Conservation (phyloP, 1,140 invertebrate species). For the Drosophila pachea region DNA sequence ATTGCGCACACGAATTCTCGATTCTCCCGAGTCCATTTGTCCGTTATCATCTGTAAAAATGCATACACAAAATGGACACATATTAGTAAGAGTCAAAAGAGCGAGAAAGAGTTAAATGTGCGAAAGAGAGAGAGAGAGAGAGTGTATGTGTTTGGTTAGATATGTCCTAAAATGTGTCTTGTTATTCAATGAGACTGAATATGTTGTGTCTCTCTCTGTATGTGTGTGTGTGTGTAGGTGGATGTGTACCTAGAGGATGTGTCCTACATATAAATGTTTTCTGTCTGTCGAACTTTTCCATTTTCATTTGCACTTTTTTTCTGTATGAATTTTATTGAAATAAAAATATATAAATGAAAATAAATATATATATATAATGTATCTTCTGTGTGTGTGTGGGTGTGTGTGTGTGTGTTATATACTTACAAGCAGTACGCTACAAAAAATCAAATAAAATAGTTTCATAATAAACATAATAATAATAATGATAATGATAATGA, state of each 20-base stretch:
- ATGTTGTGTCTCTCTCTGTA: no score
- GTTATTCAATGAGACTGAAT: no score
- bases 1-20: constrained; percentile 73
- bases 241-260: neutral
- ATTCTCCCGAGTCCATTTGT: constrained; percentile 58
- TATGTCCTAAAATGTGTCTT: no score
- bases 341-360: constrained; percentile 24
- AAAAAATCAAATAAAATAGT: constrained; percentile 35
- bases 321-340: constrained; percentile 22
- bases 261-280: constrained; percentile 3
- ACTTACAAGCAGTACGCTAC: constrained; percentile 71
- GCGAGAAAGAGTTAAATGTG: no score
- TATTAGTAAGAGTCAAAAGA: constrained; percentile 25
- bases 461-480: constrained; percentile 9
- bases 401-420: constrained; percentile 21
- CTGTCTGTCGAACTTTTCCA: constrained; percentile 6
- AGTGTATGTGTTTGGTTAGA: no score
- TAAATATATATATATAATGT: constrained; percentile 29
- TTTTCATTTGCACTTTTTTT: constrained; percentile 8
- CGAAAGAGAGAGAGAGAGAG: no score
- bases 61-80: constrained; percentile 18
- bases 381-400: no score
- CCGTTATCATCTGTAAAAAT: constrained; percentile 58
- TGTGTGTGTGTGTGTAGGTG: no score
- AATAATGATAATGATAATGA: constrained; percentile 29